Percentiles rank a stretch among this genome's conserved stretches.
phyloP scores from a whole-genome alignment of 2,888 invertebrate genomes.

The Anoncus sp. region DNA sequence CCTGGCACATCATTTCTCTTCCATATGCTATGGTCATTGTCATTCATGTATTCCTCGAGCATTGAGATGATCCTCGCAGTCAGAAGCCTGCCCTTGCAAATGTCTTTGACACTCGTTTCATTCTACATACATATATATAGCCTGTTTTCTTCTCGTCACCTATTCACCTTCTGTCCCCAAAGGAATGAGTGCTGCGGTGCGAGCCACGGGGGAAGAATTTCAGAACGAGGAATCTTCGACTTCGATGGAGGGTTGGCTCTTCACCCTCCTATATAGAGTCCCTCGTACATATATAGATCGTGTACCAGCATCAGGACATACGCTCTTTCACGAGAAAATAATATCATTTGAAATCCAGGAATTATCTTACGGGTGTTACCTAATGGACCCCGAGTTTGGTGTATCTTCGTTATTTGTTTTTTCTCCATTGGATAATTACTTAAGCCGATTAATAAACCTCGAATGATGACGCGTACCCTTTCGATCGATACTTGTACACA shows the following conservation, averaged over 20 bases:
- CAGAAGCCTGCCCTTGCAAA: not conserved
- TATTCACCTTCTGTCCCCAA: constrained; percentile 5
- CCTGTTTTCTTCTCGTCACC: constrained; percentile 13
- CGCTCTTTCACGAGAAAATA: not conserved
- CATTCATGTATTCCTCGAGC: not conserved
- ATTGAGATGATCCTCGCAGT: not conserved
- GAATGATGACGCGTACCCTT: not conserved
- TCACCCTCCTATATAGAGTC: constrained; percentile 10
- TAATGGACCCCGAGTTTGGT: too few species aligned
- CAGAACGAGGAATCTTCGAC: not conserved
- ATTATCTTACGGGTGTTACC: too few species aligned
- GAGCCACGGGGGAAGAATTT: too few species aligned
- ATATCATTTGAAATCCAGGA: not conserved
- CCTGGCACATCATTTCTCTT: not conserved
- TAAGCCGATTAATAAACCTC: too few species aligned
- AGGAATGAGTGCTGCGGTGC: not conserved
- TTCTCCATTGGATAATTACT: too few species aligned
- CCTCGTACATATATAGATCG: too few species aligned
- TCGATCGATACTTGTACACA: too few species aligned
- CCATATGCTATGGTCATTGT: not conserved
- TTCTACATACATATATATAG: not conserved
- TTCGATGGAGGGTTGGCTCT: not conserved
- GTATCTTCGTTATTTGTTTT: too few species aligned
- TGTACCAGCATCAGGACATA: not conserved
- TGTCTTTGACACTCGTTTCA: not conserved